Conservation (phyloP, 2,888 invertebrate species). For the Amphipoea lucens region DNA sequence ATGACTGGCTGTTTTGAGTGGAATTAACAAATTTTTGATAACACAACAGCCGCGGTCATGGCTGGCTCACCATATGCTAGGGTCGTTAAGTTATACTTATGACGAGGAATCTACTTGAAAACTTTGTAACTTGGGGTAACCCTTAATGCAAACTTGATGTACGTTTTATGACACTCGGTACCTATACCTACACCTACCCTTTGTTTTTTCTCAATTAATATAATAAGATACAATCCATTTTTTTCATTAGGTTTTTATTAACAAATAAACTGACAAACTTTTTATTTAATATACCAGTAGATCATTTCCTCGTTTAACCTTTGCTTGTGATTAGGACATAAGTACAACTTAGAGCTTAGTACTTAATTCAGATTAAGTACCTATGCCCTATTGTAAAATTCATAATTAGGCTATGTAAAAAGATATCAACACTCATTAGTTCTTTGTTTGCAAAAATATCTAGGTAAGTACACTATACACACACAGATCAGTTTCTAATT, state of each 20-base stretch:
- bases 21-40: constrained; percentile 83
- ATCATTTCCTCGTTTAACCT: background rate
- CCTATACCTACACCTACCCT: background rate
- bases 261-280: background rate
- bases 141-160: constrained; percentile 37
- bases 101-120: constrained; percentile 31
- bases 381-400: background rate
- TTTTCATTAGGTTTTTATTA: background rate
- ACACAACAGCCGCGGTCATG: constrained; percentile 69
- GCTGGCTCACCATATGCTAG: constrained; percentile 78
- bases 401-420: background rate
- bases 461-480: background rate
- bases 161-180: constrained; percentile 15
- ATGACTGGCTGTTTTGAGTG: constrained; percentile 86
- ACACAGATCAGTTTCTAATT: constrained; percentile 24
- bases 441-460: background rate
- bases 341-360: background rate
- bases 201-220: background rate
- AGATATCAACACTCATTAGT: background rate
- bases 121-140: constrained; percentile 29
- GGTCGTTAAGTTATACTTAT: constrained; percentile 71
- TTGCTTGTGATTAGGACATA: background rate
- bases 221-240: background rate
- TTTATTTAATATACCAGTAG: background rate
- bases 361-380: background rate